These are phyloP conservation scores for Drosophila kanekoi DNA, from an alignment of 2,888 invertebrate genomes.

Conservation along the genomic window DNA sequence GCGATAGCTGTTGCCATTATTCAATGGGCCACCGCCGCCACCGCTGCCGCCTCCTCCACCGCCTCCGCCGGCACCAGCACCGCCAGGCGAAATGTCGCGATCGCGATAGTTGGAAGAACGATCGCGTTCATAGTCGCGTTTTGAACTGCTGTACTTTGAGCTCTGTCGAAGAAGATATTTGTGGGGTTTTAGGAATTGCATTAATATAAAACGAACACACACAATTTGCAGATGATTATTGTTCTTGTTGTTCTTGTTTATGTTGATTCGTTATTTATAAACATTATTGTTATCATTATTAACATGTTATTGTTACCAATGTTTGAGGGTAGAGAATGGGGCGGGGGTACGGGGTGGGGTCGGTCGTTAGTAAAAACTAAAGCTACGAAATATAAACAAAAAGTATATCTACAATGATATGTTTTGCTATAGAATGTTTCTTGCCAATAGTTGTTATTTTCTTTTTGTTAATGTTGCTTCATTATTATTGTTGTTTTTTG, in stretches of 20 bases:
- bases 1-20: constrained; percentile 90
- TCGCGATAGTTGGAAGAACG: constrained; percentile 85
- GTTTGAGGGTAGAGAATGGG: constrained; percentile 1
- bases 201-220: constrained; percentile 13
- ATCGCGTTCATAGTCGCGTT: constrained; percentile 88
- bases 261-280: neutral
- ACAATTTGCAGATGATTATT: constrained; percentile 5
- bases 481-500: neutral
- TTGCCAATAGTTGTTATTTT: constrained; percentile 21
- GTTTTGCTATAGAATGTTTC: constrained; percentile 10
- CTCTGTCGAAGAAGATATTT: constrained; percentile 86
- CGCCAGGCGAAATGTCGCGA: constrained; percentile 84
- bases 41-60: constrained; percentile 74
- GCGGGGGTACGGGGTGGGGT: neutral
- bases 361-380: constrained; percentile 7
- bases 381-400: constrained; percentile 13
- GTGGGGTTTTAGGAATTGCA: constrained; percentile 4
- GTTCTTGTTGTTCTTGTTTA: neutral
- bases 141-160: constrained; percentile 92
- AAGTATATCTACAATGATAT: constrained; percentile 18
- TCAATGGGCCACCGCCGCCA: constrained; percentile 76
- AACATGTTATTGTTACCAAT: constrained; percentile 23
- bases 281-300: constrained; percentile 10
- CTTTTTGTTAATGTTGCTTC: neutral
- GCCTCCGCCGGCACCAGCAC: constrained; percentile 72